These are phyloP conservation scores for Climacteris rufus DNA, from an alignment of 2,113 vertebrate genomes.

Conservation along the genomic window DNA sequence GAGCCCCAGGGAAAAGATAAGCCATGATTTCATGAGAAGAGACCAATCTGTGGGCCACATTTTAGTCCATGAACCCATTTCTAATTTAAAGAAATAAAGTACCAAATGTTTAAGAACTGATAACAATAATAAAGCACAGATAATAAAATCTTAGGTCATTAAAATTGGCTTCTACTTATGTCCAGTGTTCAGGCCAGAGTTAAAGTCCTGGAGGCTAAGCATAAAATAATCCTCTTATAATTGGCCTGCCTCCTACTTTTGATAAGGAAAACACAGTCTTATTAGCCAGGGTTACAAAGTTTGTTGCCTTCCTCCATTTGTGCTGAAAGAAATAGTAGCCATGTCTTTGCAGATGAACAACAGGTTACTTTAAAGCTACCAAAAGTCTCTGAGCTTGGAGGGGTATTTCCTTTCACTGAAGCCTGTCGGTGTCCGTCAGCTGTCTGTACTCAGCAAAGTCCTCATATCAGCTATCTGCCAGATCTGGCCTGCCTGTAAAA, in stretches of 20 bases:
- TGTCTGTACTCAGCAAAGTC: slow-evolving; percentile 13
- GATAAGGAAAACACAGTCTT: slow-evolving; percentile 63
- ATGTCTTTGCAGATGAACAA: slow-evolving; percentile 66
- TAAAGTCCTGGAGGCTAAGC: slow-evolving; percentile 16
- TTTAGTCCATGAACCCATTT: slow-evolving; percentile 88
- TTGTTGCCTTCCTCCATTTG: slow-evolving; percentile 78
- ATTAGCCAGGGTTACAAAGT: slow-evolving; percentile 74
- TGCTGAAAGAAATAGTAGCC: background rate
- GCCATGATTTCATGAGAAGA: slow-evolving; percentile 85
- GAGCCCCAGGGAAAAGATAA: slow-evolving; percentile 87
- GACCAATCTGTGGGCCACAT: slow-evolving; percentile 86
- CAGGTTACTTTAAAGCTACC: slow-evolving; percentile 59
- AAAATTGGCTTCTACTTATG: slow-evolving; percentile 61
- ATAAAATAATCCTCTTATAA: slow-evolving; percentile 73
- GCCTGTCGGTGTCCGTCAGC: background rate
- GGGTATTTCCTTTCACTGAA: background rate
- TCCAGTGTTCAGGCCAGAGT: slow-evolving; percentile 41
- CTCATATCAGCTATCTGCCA: slow-evolving; percentile 32
- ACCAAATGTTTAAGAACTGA: slow-evolving; percentile 15
- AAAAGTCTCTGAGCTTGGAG: background rate
- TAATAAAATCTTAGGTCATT: slow-evolving; percentile 50
- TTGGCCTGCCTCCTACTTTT: slow-evolving; percentile 65
- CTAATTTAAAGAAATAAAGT: slow-evolving; percentile 71
- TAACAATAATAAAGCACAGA: slow-evolving; percentile 40
- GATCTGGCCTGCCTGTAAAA: slow-evolving; percentile 48